phyloP scores from a whole-genome alignment of 2,888 invertebrate species.

The Diplolepis rosae region DNA sequence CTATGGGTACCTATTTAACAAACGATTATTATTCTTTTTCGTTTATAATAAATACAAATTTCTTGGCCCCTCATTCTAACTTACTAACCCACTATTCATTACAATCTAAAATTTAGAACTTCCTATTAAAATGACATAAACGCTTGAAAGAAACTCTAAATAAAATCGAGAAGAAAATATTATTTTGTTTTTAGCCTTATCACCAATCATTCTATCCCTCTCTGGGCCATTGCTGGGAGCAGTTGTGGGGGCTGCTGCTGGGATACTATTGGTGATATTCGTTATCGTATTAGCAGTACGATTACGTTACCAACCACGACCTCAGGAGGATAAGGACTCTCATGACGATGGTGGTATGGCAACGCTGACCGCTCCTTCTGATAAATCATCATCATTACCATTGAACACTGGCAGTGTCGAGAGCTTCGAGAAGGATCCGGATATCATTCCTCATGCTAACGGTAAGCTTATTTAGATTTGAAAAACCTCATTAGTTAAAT shows the following conservation, averaged over 20 bases:
- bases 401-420: constrained; percentile 68
- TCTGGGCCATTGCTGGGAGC: constrained; percentile 69
- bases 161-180: constrained; percentile 15
- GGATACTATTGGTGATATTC: constrained; percentile 68
- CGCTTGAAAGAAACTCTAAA: no score
- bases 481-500: background rate
- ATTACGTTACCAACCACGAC: constrained; percentile 63
- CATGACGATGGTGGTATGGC: constrained; percentile 69
- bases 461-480: constrained; percentile 55
- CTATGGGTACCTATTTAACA: no score
- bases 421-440: constrained; percentile 71
- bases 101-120: no score
- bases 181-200: constrained; percentile 60
- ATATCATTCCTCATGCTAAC: constrained; percentile 70
- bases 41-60: no score
- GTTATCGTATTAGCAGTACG: constrained; percentile 67
- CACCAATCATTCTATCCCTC: constrained; percentile 68
- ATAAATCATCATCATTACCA: constrained; percentile 67
- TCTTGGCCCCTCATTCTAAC: no score
- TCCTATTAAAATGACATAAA: no score
- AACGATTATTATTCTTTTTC: no score
- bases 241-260: constrained; percentile 69
- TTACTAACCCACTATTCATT: no score
- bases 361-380: constrained; percentile 64
- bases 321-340: constrained; percentile 68